These are phyloP conservation scores for Tribolium freemani DNA, from an alignment of 2,888 invertebrate species.

Conservation along the genomic window DNA sequence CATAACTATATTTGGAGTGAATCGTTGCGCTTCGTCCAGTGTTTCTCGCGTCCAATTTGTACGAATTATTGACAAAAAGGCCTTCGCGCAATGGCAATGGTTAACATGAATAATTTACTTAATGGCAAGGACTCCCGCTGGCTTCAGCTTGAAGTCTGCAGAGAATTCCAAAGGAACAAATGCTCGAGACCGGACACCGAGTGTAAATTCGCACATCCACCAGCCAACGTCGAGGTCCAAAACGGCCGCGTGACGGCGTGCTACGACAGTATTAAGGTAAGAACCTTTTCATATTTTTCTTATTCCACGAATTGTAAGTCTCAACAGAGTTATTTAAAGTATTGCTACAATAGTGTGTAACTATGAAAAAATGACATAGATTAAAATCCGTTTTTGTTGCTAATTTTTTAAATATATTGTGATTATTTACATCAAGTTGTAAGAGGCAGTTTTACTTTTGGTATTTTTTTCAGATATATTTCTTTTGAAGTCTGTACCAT, in stretches of 20 bases:
- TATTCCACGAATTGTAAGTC: no score
- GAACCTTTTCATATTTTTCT: neutral
- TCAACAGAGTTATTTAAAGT: no score
- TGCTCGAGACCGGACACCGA: conserved; percentile 99
- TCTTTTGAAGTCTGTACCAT: no score
- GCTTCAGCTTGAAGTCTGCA: conserved; percentile 99
- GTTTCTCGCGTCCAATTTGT: conserved; percentile 58
- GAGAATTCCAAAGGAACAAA: conserved; percentile 99
- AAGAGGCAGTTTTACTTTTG: no score
- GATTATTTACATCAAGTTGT: no score
- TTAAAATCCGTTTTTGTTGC: no score
- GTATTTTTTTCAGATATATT: no score
- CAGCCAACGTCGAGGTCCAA: conserved; percentile 99
- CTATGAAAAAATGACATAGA: no score
- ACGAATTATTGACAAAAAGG: conserved; percentile 40
- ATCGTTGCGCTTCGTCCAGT: conserved; percentile 53
- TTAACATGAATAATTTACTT: conserved; percentile 96
- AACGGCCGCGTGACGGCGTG: conserved; percentile 99
- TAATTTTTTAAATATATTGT: no score
- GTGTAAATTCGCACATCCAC: conserved; percentile 99
- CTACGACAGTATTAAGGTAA: conserved; percentile 99
- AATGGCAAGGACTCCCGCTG: conserved; percentile 99
- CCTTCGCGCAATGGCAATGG: conserved; percentile 80
- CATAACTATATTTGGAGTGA: conserved; percentile 44
- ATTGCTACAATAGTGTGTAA: no score